Evolutionary conservation across 2,797 vertebrate species (phyloP).

Genomic region (Heteromormyrus szaboi): DNA sequence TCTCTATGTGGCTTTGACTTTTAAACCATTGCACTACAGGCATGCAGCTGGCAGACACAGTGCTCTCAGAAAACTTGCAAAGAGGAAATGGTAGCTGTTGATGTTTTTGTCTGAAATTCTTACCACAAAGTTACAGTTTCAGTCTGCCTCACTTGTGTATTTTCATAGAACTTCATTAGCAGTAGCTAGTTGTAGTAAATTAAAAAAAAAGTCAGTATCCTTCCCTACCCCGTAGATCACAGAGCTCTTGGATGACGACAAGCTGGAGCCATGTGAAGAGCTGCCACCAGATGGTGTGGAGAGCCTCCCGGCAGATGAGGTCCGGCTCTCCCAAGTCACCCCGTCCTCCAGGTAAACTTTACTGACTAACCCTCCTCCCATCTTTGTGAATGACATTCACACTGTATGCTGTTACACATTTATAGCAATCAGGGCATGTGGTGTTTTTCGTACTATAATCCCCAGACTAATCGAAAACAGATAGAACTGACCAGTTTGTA

Average conservation of each 20-base stretch:
- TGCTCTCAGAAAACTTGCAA: not conserved
- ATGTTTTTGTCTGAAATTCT: not conserved
- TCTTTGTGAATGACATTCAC: not conserved
- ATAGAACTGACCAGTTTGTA: not conserved
- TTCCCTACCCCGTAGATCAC: slow-evolving; percentile 53
- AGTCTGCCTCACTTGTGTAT: not conserved
- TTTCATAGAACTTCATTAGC: not conserved
- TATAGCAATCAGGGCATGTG: not conserved
- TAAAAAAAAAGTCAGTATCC: not conserved
- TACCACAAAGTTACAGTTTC: not conserved
- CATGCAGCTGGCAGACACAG: not conserved
- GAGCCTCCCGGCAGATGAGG: slow-evolving; percentile 49
- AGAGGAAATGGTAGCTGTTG: not conserved
- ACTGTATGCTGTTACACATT: not conserved
- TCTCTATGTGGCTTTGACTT: not conserved
- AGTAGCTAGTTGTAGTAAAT: not conserved
- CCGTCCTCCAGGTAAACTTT: slow-evolving; percentile 52
- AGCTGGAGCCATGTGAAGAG: slow-evolving; percentile 87
- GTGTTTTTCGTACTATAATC: not conserved
- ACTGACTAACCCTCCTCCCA: not conserved
- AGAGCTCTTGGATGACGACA: slow-evolving; percentile 79
- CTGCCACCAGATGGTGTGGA: slow-evolving; percentile 80
- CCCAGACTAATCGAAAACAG: not conserved
- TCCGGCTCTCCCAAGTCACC: slow-evolving; percentile 48
- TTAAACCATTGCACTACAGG: not conserved